Conservation (phyloP, 2,888 invertebrate species). For the Brachyptera risi region DNA sequence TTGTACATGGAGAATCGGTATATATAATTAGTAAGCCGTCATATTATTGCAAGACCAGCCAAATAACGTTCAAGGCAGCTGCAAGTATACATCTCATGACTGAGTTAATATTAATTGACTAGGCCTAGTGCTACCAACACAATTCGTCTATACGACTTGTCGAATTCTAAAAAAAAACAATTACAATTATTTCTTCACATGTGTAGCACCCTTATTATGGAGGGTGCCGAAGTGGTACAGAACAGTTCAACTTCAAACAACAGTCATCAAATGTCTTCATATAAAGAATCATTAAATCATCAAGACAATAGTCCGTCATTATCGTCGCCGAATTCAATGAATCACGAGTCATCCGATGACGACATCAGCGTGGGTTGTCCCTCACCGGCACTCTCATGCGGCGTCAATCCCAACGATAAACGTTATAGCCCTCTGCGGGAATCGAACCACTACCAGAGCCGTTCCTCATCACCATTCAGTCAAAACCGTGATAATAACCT, state of each 20-base stretch:
- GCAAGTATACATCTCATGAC: too few relatives aligned
- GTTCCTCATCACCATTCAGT: constrained; percentile 23
- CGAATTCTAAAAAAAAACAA: not conserved
- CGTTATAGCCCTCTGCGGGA: constrained; percentile 41
- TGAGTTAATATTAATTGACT: too few relatives aligned
- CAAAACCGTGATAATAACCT: constrained; percentile 1
- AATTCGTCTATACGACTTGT: not conserved
- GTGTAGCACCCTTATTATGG: constrained; percentile 28
- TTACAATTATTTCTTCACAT: constrained; percentile 9
- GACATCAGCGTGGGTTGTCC: constrained; percentile 79
- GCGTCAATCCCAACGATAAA: constrained; percentile 1
- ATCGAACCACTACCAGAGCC: constrained; percentile 23
- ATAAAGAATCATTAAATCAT: constrained; percentile 14
- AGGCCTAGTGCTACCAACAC: too few relatives aligned
- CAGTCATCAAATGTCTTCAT: constrained; percentile 3
- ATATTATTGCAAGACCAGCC: too few relatives aligned
- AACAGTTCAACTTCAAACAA: constrained; percentile 1
- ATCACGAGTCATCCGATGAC: constrained; percentile 58
- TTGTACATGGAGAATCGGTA: too few relatives aligned
- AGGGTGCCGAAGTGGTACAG: constrained; percentile 23
- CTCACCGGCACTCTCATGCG: constrained; percentile 48
- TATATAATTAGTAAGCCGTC: too few relatives aligned
- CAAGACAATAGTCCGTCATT: constrained; percentile 38
- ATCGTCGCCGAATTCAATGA: constrained; percentile 39
- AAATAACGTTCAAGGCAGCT: too few relatives aligned